Percentiles rank a stretch among this genome's conserved stretches.
These are phyloP conservation scores for Argyra leucocephala DNA, from an alignment of 2,888 invertebrate genomes.

Conservation along the genomic window DNA sequence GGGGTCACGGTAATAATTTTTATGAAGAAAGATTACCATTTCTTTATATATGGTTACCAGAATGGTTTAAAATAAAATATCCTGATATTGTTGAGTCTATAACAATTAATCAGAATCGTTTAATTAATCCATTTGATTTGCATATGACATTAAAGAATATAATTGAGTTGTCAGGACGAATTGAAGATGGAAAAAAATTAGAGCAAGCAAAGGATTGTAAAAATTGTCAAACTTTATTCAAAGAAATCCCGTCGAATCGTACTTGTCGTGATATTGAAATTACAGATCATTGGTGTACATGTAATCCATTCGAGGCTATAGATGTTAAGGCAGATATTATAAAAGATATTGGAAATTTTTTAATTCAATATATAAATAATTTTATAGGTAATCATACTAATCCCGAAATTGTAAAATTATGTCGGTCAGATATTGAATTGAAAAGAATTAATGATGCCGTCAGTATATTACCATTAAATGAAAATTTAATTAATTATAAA, in stretches of 20 bases:
- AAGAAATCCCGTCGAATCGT: constrained; percentile 48
- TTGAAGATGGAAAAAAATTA: constrained; percentile 17
- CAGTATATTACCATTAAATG: not conserved
- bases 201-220: constrained; percentile 48
- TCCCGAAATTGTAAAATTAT: not conserved
- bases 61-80: constrained; percentile 48
- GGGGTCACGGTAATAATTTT: constrained; percentile 59
- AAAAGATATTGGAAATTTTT: constrained; percentile 33
- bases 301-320: constrained; percentile 45
- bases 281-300: constrained; percentile 61
- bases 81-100: constrained; percentile 48
- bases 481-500: not conserved
- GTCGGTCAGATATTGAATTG: not conserved
- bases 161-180: constrained; percentile 44
- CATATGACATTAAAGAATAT: constrained; percentile 58
- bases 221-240: constrained; percentile 54
- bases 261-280: constrained; percentile 57
- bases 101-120: constrained; percentile 49
- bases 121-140: constrained; percentile 64
- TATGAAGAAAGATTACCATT: constrained; percentile 68
- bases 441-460: not conserved
- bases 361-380: constrained; percentile 28
- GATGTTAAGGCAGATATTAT: constrained; percentile 32
- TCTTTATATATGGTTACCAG: constrained; percentile 56
- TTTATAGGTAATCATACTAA: constrained; percentile 13